Percentiles rank a stretch among this genome's conserved stretches.
phyloP scores from a whole-genome alignment of 2,888 invertebrate genomes.

The Acheta domesticus region DNA sequence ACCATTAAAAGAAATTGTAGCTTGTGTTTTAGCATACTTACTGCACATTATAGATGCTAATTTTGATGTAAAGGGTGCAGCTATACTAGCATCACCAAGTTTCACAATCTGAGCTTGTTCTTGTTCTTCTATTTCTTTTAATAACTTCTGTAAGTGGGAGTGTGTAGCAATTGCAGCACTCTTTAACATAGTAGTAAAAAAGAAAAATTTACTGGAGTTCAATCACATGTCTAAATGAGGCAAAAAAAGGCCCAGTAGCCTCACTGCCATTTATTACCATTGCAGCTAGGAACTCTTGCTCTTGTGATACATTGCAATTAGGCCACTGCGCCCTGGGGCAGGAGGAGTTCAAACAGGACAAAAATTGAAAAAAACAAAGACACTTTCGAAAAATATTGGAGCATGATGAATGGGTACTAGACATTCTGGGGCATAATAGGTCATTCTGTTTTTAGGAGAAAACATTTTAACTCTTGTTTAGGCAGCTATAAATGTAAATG shows the following conservation, averaged over 20 bases:
- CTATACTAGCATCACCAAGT: constrained; percentile 97
- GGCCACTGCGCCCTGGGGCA: no score
- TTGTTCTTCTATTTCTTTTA: constrained; percentile 83
- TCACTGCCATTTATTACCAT: no score
- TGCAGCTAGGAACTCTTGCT: no score
- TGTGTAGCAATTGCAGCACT: constrained; percentile 44
- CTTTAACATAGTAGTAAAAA: constrained; percentile 34
- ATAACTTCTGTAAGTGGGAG: constrained; percentile 61
- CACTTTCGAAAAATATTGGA: no score
- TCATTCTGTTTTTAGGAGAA: no score
- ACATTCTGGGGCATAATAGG: no score
- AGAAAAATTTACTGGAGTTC: not conserved
- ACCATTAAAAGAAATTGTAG: constrained; percentile 25
- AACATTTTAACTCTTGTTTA: no score
- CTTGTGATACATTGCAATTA: no score
- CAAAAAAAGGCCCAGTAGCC: not conserved
- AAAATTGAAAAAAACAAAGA: no score
- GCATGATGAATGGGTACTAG: no score
- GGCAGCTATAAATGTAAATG: no score
- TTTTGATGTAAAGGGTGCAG: constrained; percentile 98
- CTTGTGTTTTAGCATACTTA: constrained; percentile 52
- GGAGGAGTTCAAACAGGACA: no score
- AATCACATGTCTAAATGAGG: not conserved
- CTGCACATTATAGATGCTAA: constrained; percentile 93
- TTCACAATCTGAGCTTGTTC: constrained; percentile 87